Base-by-base conservation (phyloP, 2,113 vertebrate genomes). In the Phainopepla nitens region DNA sequence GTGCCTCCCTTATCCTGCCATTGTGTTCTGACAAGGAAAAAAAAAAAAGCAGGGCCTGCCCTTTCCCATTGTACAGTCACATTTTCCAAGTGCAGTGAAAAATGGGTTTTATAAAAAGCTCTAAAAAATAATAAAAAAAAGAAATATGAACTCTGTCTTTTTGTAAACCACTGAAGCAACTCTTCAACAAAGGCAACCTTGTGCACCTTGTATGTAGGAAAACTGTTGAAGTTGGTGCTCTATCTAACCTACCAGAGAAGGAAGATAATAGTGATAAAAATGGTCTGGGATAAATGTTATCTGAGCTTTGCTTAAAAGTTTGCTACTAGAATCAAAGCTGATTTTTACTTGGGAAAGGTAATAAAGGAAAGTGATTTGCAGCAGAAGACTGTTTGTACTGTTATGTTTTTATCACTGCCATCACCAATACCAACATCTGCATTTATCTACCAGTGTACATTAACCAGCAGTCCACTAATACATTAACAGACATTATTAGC, bases 1-100 rank as follows among this genome's bases (percentile, higher is more conserved):
- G 92, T 96, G 91, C 95, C 96, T 97, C 96, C 97, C 97, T 97
- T 96, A 96, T 97, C 97, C 97, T 97, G 96, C 68, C 94, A 97
- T 97, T 97, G 96, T 97, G 72, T 94, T 96, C 87, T 78, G 89
- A 62, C 65, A 87, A 68, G 90, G 56, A 93, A 90, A 86, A 53
- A 62, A 71, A 65, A 75, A 61, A 78, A 44, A 76, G 20, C 16
- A 80, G 60, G 68, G 85, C 73, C 62, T 94, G 95, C 86, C 95
- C 94, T 97, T 95, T 96, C 66, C 92, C 91, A 92, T 93, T 96
- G 89, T 95, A 56, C 47, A 89, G 76, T 94, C 89, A 94, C 76
- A 94, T 97, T 96, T 97, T 97, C 96, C 76, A 81, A 84, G 82
- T 96, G 83, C 94, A 93, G 81, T 58, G 70, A 97, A 96, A 96